phyloP scores from a whole-genome alignment of 2,113 vertebrate species.

The Spermophilus dauricus region DNA sequence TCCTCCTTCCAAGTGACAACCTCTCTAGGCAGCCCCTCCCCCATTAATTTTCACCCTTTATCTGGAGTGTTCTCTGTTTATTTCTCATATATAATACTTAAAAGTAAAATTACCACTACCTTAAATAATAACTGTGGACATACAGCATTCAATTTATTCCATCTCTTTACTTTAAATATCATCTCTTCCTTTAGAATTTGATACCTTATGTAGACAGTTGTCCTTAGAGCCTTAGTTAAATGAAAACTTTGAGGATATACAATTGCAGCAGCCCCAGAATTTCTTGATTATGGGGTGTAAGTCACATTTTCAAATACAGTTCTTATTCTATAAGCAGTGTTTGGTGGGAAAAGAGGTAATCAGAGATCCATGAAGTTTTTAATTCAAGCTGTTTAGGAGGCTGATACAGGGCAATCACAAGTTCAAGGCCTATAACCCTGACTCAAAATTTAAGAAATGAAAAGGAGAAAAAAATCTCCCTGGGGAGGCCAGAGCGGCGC shows the following conservation, averaged over 20 bases:
- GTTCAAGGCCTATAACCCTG: not conserved
- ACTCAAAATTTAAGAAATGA: not conserved
- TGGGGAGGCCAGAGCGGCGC: no score
- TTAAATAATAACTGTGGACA: not conserved
- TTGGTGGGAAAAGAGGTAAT: not conserved
- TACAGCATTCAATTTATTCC: not conserved
- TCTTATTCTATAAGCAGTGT: constrained; percentile 57
- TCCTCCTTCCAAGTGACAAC: not conserved
- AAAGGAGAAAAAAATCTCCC: not conserved
- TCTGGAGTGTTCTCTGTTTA: not conserved
- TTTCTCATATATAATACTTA: not conserved
- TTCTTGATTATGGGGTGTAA: constrained; percentile 12
- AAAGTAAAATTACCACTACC: not conserved
- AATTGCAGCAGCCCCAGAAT: constrained; percentile 3
- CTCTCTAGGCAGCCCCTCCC: not conserved
- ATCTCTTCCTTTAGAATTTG: constrained; percentile 45
- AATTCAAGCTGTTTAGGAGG: no score
- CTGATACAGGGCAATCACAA: not conserved
- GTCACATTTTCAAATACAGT: constrained; percentile 61
- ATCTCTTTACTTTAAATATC: not conserved
- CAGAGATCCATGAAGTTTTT: not conserved
- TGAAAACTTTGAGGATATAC: not conserved
- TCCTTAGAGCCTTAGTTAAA: constrained; percentile 31
- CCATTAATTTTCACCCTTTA: not conserved
- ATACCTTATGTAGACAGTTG: not conserved